phyloP scores from a whole-genome alignment of 2,113 vertebrate genomes.

The Steatornis caripensis region DNA sequence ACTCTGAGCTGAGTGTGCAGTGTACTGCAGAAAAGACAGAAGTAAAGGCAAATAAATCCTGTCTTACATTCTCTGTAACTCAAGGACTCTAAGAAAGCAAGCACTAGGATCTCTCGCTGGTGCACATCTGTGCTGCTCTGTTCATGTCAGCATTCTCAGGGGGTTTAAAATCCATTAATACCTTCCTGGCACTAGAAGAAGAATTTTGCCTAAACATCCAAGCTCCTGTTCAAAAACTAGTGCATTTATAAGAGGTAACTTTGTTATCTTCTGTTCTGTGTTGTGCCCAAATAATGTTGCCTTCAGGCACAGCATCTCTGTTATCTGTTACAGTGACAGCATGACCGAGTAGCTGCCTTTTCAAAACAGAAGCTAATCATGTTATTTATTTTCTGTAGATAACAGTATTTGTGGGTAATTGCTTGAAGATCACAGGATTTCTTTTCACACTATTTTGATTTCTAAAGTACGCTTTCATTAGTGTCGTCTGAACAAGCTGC shows the following conservation, averaged over 20 bases:
- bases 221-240: not conserved
- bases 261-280: not conserved
- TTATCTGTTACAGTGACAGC: not conserved
- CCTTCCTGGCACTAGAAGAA: not conserved
- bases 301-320: not conserved
- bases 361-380: not conserved
- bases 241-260: not conserved
- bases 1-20: not conserved
- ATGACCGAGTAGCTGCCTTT: not conserved
- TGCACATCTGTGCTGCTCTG: not conserved
- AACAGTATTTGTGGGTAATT: not conserved
- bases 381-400: not conserved
- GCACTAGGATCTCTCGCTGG: not conserved
- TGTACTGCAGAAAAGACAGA: not conserved
- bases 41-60: not conserved
- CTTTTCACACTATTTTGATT: not conserved
- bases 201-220: not conserved
- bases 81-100: not conserved
- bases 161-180: not conserved
- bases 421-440: not conserved
- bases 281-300: not conserved
- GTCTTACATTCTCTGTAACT: not conserved
- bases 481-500: not conserved
- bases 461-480: not conserved
- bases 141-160: fast-evolving